phyloP scores from a whole-genome alignment of 2,888 invertebrate species.

The Dicyrtomina minuta region DNA sequence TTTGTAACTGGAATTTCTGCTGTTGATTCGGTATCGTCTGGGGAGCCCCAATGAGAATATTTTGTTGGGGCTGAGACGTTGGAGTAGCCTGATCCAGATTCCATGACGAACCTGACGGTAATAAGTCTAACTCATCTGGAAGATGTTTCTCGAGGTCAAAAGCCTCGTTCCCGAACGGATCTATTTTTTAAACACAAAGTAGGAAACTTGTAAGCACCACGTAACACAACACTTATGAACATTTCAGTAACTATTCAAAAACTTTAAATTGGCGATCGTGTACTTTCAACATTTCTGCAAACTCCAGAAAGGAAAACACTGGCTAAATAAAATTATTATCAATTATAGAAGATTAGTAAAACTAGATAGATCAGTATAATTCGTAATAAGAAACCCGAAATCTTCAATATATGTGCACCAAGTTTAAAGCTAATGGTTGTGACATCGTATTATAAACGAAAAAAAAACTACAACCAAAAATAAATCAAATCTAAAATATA shows the following conservation, averaged over 20 bases:
- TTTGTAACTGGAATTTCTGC: conserved; percentile 51
- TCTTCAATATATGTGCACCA: too few species aligned
- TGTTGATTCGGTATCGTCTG: conserved; percentile 52
- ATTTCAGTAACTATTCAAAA: neutral
- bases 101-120: conserved; percentile 71
- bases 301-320: neutral
- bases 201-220: conserved; percentile 1
- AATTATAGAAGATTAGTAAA: too few species aligned
- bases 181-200: conserved; percentile 59
- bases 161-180: conserved; percentile 79
- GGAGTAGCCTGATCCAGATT: conserved; percentile 62
- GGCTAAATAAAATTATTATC: too few species aligned
- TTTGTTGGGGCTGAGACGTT: conserved; percentile 70
- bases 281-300: neutral
- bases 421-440: too few species aligned
- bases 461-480: too few species aligned
- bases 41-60: conserved; percentile 54
- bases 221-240: conserved; percentile 5
- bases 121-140: conserved; percentile 79
- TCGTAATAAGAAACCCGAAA: too few species aligned
- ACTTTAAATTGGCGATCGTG: neutral
- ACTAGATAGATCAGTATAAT: too few species aligned
- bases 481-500: neutral
- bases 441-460: too few species aligned
- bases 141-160: conserved; percentile 88